These are phyloP conservation scores for Scaptodrosophila latifasciaeformis DNA, from an alignment of 2,888 invertebrate genomes.

Conservation along the genomic window DNA sequence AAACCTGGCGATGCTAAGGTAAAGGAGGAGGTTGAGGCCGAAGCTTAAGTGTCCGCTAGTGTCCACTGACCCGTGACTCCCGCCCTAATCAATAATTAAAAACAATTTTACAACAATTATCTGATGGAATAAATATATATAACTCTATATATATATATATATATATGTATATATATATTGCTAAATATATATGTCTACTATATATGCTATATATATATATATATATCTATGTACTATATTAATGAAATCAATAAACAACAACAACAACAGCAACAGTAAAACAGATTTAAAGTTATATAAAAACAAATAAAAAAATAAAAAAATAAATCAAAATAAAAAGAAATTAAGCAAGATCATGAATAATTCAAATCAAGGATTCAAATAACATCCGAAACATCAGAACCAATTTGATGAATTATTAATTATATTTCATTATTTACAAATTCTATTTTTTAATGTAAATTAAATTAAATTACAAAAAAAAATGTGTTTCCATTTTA, in stretches of 20 bases:
- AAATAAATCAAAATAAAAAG: slow-evolving; percentile 13
- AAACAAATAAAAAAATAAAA: slow-evolving; percentile 29
- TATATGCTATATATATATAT: slow-evolving; percentile 45
- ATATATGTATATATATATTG: slow-evolving; percentile 41
- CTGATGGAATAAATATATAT: slow-evolving; percentile 38
- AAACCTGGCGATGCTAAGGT: slow-evolving; percentile 90
- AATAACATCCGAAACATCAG: slow-evolving; percentile 55
- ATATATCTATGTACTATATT: slow-evolving; percentile 37
- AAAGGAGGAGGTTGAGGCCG: slow-evolving; percentile 88
- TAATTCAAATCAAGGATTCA: slow-evolving; percentile 54
- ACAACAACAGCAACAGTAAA: slow-evolving; percentile 41
- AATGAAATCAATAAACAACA: slow-evolving; percentile 44
- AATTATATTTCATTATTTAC: slow-evolving; percentile 67
- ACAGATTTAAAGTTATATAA: slow-evolving; percentile 34
- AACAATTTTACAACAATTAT: slow-evolving; percentile 46
- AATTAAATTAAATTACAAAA: slow-evolving; percentile 69
- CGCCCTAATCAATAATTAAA: slow-evolving; percentile 70
- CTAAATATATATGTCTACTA: slow-evolving; percentile 63
- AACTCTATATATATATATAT: slow-evolving; percentile 37
- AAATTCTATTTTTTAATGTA: slow-evolving; percentile 73
- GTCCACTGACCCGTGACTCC: slow-evolving; percentile 72
- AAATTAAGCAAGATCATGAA: slow-evolving; percentile 24
- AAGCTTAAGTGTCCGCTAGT: slow-evolving; percentile 83
- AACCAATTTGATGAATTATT: slow-evolving; percentile 56
- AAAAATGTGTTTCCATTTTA: no score